Base-by-base conservation (phyloP, 2,888 invertebrate genomes). In the Gari tellinella region DNA sequence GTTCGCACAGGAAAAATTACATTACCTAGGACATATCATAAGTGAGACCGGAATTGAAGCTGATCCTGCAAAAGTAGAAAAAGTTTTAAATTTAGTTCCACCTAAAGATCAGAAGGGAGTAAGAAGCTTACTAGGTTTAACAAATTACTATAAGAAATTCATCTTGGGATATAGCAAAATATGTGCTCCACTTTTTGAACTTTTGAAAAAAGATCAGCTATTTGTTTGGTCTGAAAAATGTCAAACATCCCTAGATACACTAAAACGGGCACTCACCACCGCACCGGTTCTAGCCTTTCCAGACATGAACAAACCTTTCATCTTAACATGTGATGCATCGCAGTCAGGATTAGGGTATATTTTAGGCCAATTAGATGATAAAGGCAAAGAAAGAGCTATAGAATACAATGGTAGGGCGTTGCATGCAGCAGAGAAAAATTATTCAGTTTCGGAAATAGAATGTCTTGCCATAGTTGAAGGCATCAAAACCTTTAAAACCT, bases 71-170 rank as follows among this genome's bases (percentile, higher is more conserved):
- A 78, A 82, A 65, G 67, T 52, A 26, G 65, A 60, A 8, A 72
- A 68, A 12, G 75, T 78, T 1, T 17, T 52, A 53, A 61, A 55
- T 12, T 76, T 76, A 37, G 75, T 73, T 17, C 64, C 41, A 5
- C 80, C 81, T 1, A 72, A 40, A 49, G 64, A 70, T 37, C 78
- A 76, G 49, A 62, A 58, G n/a, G 63, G 81, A n/a, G 37, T 81
- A 10, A 55, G 72, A 63, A 55, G 62, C 10, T 82, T 77, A 40
- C 37, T 74, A n/a, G 80, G 81, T 3, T 43, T 80, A 10, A 77
- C 73, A 31, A 90, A 91, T 81, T 92, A 90, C 80, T 92, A 92
- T 69, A 81, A 86, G 4, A 83, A 62, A 38, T 80, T 80, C 69
- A 55, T 80, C 1, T 40, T 56, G 26, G 17, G 58, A 17, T 80